Evolutionary conservation across 2,888 invertebrate genomes (phyloP), one percentile per base, ranked within the genome.

Genomic region (Acanthosepion esculentum): DNA sequence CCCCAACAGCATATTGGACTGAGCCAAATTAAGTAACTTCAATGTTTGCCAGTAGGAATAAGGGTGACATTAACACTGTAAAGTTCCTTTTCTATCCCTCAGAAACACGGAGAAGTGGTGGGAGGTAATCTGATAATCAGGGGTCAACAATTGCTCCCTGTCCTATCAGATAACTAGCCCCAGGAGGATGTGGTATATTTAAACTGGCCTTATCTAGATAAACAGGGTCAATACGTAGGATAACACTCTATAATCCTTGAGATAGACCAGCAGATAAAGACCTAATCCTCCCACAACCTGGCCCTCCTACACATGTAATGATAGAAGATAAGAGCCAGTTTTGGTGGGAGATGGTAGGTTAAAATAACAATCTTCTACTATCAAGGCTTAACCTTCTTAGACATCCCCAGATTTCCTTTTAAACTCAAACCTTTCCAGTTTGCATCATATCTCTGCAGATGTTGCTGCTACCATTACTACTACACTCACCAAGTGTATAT

Each of bases 161-260:
- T 33, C 78, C 78, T 78, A 78, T 78, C 78, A 78, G 78, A 78
- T 78, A 78, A 78, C 78, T 78, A 78, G 78, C 78, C 78, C 78
- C 78, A 78, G n/a, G 78, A 78, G 78, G n/a, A n/a, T 78, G n/a
- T 78, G 78, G 78, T 78, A n/a, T 78, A 78, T 78, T 78, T 78
- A 78, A 78, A 78, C 78, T 78, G 33, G n/a, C 15, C 78, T 78
- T 78, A 78, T 78, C 78, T n/a, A n/a, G 78, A 78, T 78, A 78
- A n/a, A 78, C 78, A 78, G 78, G 78, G 78, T 78, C 78, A 78
- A n/a, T 78, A 78, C 78, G 33, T 78, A 78, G 78, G 78, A 78
- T 78, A 78, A 78, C 78, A 78, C 78, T n/a, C n/a, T n/a, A 12
- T 78, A 78, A 78, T 78, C 78, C n/a, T 18, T 33, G 0, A n/a